These are phyloP conservation scores for Polydesmus complanatus DNA, from an alignment of 2,888 invertebrate species.

Conservation along the genomic window DNA sequence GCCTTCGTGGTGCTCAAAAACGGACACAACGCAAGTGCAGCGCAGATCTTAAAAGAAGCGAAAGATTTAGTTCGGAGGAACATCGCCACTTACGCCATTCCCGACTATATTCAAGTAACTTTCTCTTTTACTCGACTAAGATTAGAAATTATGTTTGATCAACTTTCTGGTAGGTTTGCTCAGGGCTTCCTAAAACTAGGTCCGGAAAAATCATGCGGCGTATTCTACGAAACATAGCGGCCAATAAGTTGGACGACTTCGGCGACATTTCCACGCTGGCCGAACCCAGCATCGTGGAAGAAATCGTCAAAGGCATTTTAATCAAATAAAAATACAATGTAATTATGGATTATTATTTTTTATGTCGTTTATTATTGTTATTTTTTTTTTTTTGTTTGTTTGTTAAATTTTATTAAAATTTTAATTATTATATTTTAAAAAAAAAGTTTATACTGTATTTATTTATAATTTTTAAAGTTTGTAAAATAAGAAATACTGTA, in stretches of 20 bases:
- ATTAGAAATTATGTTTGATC: conserved; percentile 7
- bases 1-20: conserved; percentile 32
- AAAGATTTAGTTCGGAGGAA: conserved; percentile 28
- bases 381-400: too few species aligned
- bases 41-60: conserved; percentile 27
- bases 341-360: too few species aligned
- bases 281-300: conserved; percentile 22
- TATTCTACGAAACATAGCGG: conserved; percentile 36
- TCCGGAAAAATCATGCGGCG: conserved; percentile 41
- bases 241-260: conserved; percentile 19
- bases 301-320: conserved; percentile 22
- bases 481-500: too few species aligned
- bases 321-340: too few species aligned
- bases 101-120: conserved; percentile 35
- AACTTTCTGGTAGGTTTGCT: conserved; percentile 26
- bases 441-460: too few species aligned
- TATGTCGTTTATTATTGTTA: too few species aligned
- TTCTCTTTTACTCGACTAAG: too few species aligned
- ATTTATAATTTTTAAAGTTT: too few species aligned
- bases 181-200: conserved; percentile 36
- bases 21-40: conserved; percentile 24
- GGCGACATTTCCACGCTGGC: conserved; percentile 24
- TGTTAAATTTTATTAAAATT: too few species aligned
- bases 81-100: conserved; percentile 37
- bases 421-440: too few species aligned